Conservation (phyloP, 2,888 invertebrate species). For the Cybosia mesomella region DNA sequence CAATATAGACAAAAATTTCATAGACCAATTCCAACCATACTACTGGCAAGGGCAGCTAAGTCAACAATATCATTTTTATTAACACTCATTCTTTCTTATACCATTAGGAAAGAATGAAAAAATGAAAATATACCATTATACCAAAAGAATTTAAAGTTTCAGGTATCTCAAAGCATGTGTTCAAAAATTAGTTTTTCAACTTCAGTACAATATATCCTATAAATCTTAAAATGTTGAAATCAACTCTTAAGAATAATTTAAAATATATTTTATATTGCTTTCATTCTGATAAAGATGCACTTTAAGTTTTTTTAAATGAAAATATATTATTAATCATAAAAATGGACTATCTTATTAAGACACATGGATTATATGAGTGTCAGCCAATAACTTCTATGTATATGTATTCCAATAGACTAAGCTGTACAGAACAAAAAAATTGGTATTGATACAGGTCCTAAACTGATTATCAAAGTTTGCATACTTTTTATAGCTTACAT, state of each 20-base stretch:
- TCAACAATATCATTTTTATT: background rate
- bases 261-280: background rate
- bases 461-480: too few species aligned
- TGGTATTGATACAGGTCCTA: too few species aligned
- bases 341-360: slow-evolving; percentile 46
- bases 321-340: slow-evolving; percentile 32
- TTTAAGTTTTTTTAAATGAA: background rate
- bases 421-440: background rate
- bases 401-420: background rate
- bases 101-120: background rate
- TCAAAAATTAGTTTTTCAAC: background rate
- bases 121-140: too few species aligned
- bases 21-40: background rate
- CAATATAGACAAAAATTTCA: background rate
- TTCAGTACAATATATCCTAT: slow-evolving; percentile 6
- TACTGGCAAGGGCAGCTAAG: background rate
- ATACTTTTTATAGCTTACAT: too few species aligned
- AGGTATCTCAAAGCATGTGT: background rate
- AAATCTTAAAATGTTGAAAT: background rate
- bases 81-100: background rate
- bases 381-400: background rate
- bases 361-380: slow-evolving; percentile 47
- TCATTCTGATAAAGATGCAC: background rate
- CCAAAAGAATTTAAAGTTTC: too few species aligned
- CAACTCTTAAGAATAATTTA: background rate